A percentile compares a stretch with the other conserved stretches of the same genome.
phyloP scores from a whole-genome alignment of 1,140 invertebrate species.

The Littorina saxatilis region DNA sequence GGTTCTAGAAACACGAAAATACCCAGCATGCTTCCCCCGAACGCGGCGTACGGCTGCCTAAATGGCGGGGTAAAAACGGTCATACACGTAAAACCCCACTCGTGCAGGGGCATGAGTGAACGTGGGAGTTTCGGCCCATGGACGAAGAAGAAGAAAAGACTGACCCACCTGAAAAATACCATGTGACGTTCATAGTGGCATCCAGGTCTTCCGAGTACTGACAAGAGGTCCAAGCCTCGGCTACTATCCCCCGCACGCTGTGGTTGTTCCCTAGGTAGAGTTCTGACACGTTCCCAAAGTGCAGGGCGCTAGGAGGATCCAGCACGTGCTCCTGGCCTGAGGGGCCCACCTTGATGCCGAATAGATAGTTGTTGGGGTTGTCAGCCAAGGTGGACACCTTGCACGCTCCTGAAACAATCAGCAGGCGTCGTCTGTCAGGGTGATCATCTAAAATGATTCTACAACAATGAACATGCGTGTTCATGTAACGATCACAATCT shows the following conservation, averaged over 20 bases:
- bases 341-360: background rate
- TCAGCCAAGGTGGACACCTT: background rate
- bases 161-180: slow-evolving; percentile 17
- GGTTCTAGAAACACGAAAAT: no score
- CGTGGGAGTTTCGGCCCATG: no score
- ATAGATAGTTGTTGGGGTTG: background rate
- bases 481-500: no score
- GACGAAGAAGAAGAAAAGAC: no score
- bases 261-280: background rate
- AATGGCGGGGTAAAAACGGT: no score
- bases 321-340: background rate
- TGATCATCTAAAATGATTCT: no score
- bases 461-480: no score
- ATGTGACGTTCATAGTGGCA: slow-evolving; percentile 25
- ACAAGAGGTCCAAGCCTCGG: slow-evolving; percentile 1
- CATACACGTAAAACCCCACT: no score
- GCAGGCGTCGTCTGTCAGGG: no score
- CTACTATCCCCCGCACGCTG: background rate
- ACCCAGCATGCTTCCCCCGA: no score
- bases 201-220: slow-evolving; percentile 22
- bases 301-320: slow-evolving; percentile 11
- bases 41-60: no score
- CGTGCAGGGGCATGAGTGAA: no score
- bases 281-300: slow-evolving; percentile 8
- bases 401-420: background rate